Base-by-base conservation (phyloP, 2,888 invertebrate genomes). In the Drosophila recens region DNA sequence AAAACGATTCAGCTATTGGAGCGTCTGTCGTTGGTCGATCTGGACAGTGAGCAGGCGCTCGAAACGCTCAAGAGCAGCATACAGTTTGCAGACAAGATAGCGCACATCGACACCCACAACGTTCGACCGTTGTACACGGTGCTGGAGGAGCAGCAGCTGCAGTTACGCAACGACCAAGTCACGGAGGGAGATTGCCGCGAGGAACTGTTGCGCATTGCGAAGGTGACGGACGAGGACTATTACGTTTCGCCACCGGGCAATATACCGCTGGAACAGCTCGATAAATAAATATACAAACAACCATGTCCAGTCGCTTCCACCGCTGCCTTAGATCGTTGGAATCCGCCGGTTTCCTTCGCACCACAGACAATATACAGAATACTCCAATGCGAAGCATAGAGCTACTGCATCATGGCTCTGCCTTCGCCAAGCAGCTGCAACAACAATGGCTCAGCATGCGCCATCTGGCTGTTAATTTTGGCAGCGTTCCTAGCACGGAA, bases 171-270 rank as follows among this genome's bases (percentile, higher is more conserved):
- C 66, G 97, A 97, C 91, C 87, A 92, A 79, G 94, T 97, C 17
- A 95, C 94, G 0, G 96, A 96, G 82, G 96, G 95, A 20, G 94
- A 95, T 86, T 95, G 94, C 84, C 94, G 95, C 59, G 93, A 95
- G 30, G 94, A 95, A 58, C 94, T 98, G 70, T 91, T 98, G 63
- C 94, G 93, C 72, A 97, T 97, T 94, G 96, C 98, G 1, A 89
- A 93, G 40, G 79, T 96, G 58, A 94, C 94, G 13, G 97, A 97
- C 90, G 98, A 98, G 91, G 97, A 97, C 83, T 98, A 98, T 92
- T 98, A 97, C 93, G 96, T 98, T 13, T 96, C 97, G 34, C 98
- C 98, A 9, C 96, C 96, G 15, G 97, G 98, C 80, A 97, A 97
- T 91, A 96, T 97, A 84, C 96, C 96, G 0, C 90, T 96, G 66